These are phyloP conservation scores for Nerophis lumbriciformis DNA, from an alignment of 2,113 vertebrate species.

Conservation along the genomic window DNA sequence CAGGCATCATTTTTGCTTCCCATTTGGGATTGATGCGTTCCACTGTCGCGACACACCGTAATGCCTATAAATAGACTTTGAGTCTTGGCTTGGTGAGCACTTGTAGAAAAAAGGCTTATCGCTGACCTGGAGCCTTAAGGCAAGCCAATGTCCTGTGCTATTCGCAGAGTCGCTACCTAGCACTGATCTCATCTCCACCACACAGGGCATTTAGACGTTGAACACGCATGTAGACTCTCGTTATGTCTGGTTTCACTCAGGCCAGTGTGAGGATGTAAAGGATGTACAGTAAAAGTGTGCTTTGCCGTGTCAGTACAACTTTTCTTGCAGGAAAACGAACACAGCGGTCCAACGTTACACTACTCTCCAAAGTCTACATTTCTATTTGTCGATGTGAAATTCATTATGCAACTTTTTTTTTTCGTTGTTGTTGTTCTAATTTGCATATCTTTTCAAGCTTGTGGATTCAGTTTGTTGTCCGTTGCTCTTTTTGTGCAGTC, in stretches of 20 bases:
- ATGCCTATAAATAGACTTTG: constrained; percentile 46
- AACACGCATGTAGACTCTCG: constrained; percentile 6
- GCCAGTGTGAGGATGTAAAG: neutral
- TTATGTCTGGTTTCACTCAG: constrained; percentile 51
- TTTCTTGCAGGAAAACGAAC: neutral
- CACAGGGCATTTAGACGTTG: constrained; percentile 27
- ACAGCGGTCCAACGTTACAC: constrained; percentile 35
- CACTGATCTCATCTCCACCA: constrained; percentile 31
- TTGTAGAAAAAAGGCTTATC: constrained; percentile 44
- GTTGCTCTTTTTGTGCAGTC: constrained; percentile 68
- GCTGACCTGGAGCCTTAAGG: constrained; percentile 50
- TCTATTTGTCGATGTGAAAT: constrained; percentile 62
- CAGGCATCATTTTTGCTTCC: constrained; percentile 22
- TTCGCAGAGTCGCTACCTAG: constrained; percentile 19
- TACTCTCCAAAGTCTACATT: constrained; percentile 52
- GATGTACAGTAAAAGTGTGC: constrained; percentile 26
- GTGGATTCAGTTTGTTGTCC: constrained; percentile 64
- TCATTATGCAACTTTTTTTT: constrained; percentile 58
- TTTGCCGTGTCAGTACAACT: constrained; percentile 23
- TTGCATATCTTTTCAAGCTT: constrained; percentile 53
- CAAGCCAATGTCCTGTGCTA: constrained; percentile 49
- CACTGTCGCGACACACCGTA: constrained; percentile 18
- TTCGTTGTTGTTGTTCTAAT: constrained; percentile 16
- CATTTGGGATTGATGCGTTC: constrained; percentile 11
- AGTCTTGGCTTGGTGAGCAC: constrained; percentile 27